These are phyloP conservation scores for Drosophila ambigua DNA, from an alignment of 1,140 invertebrate genomes.

Conservation along the genomic window DNA sequence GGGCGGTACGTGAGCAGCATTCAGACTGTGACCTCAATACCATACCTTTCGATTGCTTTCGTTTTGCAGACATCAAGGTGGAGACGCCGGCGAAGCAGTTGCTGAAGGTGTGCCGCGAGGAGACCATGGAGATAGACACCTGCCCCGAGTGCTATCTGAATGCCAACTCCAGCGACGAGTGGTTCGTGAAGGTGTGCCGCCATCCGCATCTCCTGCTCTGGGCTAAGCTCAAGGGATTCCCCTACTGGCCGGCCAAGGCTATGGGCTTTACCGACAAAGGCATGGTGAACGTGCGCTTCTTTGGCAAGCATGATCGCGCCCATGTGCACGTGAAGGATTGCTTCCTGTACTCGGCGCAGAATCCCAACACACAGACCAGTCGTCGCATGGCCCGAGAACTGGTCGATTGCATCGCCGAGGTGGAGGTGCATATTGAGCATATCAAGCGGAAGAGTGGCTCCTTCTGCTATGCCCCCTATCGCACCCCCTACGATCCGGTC, in stretches of 20 bases:
- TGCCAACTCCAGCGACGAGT: conserved; percentile 91
- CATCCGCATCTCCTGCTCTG: conserved; percentile 94
- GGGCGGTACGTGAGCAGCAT: conserved; percentile 87
- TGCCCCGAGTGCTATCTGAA: conserved; percentile 96
- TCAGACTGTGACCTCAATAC: background rate
- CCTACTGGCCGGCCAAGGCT: conserved; percentile 97
- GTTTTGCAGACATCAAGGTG: conserved; percentile 87
- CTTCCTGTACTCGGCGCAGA: conserved; percentile 91
- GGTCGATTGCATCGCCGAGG: conserved; percentile 85
- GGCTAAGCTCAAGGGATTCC: conserved; percentile 97
- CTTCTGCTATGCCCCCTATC: conserved; percentile 91
- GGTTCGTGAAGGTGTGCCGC: conserved; percentile 96
- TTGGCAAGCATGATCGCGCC: conserved; percentile 96
- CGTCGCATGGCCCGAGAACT: conserved; percentile 85
- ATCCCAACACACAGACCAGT: conserved; percentile 85
- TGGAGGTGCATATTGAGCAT: conserved; percentile 90
- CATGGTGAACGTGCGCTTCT: conserved; percentile 95
- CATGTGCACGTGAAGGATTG: conserved; percentile 94
- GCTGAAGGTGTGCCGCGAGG: conserved; percentile 92
- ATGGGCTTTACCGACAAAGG: conserved; percentile 90
- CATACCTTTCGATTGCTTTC: conserved; percentile 85
- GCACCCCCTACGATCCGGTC: conserved; percentile 88
- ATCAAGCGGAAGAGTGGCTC: conserved; percentile 89
- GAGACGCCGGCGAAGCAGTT: conserved; percentile 88
- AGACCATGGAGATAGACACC: conserved; percentile 96